Evolutionary conservation across 2,113 vertebrate species (phyloP).

Genomic region (Ictidomys tridecemlineatus): DNA sequence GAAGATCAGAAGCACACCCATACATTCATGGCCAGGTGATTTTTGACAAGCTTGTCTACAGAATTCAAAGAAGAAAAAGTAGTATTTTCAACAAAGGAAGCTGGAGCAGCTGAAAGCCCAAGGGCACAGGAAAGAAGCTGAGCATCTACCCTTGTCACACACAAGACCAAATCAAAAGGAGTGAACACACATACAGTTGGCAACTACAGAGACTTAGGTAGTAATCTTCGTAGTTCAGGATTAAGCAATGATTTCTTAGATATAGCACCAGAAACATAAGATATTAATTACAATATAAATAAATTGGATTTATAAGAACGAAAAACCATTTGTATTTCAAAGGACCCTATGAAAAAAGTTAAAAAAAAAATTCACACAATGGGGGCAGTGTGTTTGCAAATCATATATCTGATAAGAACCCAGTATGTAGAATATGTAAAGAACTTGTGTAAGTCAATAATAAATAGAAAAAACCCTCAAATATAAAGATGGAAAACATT

Average conservation of each 20-base stretch:
- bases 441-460: not conserved
- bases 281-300: not conserved
- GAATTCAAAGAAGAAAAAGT: too few relatives aligned
- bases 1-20: not conserved
- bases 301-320: not conserved
- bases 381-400: not conserved
- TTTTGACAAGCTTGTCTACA: not conserved
- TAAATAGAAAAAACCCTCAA: not conserved
- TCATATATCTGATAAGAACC: not conserved
- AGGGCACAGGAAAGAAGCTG: not conserved
- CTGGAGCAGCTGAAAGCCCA: not conserved
- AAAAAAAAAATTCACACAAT: too few relatives aligned
- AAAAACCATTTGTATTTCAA: not conserved
- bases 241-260: not conserved
- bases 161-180: not conserved
- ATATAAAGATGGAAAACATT: too few relatives aligned
- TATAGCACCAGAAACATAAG: not conserved
- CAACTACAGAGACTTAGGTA: too few relatives aligned
- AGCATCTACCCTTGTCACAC: not conserved
- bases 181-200: too few relatives aligned
- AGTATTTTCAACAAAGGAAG: too few relatives aligned
- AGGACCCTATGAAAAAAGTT: not conserved
- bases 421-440: not conserved
- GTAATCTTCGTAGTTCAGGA: too few relatives aligned
- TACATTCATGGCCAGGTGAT: not conserved